phyloP scores from a whole-genome alignment of 2,888 invertebrate genomes.

The Nomada ferruginata region DNA sequence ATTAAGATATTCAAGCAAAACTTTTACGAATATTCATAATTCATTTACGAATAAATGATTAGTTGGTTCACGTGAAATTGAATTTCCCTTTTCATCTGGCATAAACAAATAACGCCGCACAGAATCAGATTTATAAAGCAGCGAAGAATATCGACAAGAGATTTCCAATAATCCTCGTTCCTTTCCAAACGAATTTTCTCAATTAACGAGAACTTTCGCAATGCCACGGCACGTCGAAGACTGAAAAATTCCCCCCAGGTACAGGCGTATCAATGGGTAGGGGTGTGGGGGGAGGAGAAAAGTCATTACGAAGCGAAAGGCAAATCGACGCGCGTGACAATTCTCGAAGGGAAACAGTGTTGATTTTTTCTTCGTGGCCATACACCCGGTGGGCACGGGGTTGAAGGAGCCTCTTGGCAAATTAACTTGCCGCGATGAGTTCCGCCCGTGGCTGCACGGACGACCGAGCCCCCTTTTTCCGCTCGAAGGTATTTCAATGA shows the following conservation, averaged over 20 bases:
- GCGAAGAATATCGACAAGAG: not conserved
- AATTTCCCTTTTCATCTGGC: too few relatives aligned
- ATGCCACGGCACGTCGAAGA: not conserved
- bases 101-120: not conserved
- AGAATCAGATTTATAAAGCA: not conserved
- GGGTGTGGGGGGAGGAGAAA: too few relatives aligned
- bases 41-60: too few relatives aligned
- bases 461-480: constrained; percentile 42
- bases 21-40: too few relatives aligned
- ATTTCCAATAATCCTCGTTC: not conserved
- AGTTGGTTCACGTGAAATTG: too few relatives aligned
- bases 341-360: constrained; percentile 16
- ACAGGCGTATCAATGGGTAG: not conserved
- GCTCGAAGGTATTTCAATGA: constrained; percentile 52
- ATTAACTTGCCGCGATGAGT: constrained; percentile 54
- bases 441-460: constrained; percentile 30
- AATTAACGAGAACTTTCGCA: not conserved
- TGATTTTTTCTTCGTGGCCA: constrained; percentile 11
- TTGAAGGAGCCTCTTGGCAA: constrained; percentile 40
- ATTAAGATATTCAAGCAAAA: too few relatives aligned
- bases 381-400: constrained; percentile 8
- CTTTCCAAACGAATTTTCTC: not conserved
- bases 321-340: constrained; percentile 5
- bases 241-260: not conserved
- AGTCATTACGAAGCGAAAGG: constrained; percentile 1